Evolutionary conservation across 1,140 invertebrate genomes (phyloP), one percentile per base, ranked within the genome.

Genomic region (Chrysomallon squamiferum): DNA sequence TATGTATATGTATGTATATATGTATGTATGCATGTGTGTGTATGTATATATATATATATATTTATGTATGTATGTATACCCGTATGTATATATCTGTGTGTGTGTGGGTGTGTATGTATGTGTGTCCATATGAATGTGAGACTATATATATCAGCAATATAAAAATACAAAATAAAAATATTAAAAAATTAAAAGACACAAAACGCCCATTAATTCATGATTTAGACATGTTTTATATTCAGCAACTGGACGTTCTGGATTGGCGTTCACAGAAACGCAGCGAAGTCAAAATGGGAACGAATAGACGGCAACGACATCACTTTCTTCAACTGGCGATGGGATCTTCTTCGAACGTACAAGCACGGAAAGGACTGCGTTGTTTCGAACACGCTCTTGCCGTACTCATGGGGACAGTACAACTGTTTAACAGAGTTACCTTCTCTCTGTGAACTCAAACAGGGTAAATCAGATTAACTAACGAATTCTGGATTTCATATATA

Each of bases 231-330:
- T 54, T 54, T 6, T 54, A 54, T 54, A 25, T 15, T 27, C 50
- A 54, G 50, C 3, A 30, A 54, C 50, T 54, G 50, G 50, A 54
- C 50, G 29, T 54, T 54, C 25, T 54, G 50, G 50, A 54, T 54
- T 22, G 50, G 50, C 50, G 15, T 54, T 30, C 22, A 2, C 15
- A 54, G 25, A 30, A 54, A 20, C 50, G 50, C n/a, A 27, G 50
- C n/a, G 3, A 54, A 13, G 25, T 54, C 22, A 22, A 25, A 6
- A 6, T 54, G 50, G 50, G 29, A 15, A 18, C n/a, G 25, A 15
- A 18, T 30, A 6, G 50, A 54, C 1, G 29, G 15, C n/a, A 25
- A 15, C 4, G 15, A 27, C 3, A 18, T 25, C 22, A 54, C 50
- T 6, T 38, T 38, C 35, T 38, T 7, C 15, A 54, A 54, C 25